phyloP scores from a whole-genome alignment of 2,888 invertebrate genomes.

The Quadriops clusia region DNA sequence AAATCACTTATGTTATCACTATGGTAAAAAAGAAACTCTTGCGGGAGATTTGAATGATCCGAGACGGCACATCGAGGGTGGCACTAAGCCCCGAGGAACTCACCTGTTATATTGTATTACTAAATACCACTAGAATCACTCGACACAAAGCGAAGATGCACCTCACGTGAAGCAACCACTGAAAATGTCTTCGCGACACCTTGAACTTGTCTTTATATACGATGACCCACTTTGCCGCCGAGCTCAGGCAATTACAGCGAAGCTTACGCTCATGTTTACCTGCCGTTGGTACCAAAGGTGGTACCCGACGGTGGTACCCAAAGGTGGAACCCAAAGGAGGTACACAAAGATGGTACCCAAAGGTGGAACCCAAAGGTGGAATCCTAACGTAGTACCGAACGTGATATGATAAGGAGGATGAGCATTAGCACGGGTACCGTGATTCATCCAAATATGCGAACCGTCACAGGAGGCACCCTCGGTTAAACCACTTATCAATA shows the following conservation, averaged over 20 bases:
- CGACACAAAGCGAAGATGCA: conserved; percentile 8
- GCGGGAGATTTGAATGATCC: too few species aligned
- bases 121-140: conserved; percentile 9
- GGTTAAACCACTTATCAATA: too few species aligned
- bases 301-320: conserved; percentile 7
- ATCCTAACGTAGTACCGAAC: conserved; percentile 7
- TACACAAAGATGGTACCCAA: conserved; percentile 8
- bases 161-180: conserved; percentile 24
- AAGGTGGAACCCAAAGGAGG: conserved; percentile 10
- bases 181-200: conserved; percentile 48
- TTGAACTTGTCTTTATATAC: conserved; percentile 76
- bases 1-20: too few species aligned
- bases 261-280: conserved; percentile 11
- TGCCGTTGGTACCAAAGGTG: conserved; percentile 9
- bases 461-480: too few species aligned
- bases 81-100: too few species aligned
- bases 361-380: conserved; percentile 10
- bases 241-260: conserved; percentile 14
- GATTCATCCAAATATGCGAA: too few species aligned
- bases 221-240: conserved; percentile 57
- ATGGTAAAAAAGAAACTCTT: too few species aligned
- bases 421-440: too few species aligned
- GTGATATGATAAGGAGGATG: too few species aligned
- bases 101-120: conserved; percentile 10
- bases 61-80: too few species aligned